A percentile compares a stretch with the other conserved stretches of the same genome.
These are phyloP conservation scores for Linepithema humile DNA, from an alignment of 1,140 invertebrate species.

Conservation along the genomic window DNA sequence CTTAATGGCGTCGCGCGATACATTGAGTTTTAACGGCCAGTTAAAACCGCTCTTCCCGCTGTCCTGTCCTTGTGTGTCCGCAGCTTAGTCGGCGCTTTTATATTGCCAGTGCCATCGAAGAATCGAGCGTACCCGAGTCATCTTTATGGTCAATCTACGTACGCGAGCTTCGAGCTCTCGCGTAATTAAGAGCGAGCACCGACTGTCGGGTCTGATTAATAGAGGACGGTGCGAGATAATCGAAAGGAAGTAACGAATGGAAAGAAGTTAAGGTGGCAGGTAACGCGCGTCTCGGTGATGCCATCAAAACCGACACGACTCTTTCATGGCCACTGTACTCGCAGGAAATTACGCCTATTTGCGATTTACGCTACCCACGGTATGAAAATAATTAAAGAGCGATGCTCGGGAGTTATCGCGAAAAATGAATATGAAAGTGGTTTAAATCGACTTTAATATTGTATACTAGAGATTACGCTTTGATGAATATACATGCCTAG, in stretches of 20 bases:
- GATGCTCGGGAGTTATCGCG: slow-evolving; percentile 24
- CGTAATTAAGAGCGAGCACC: slow-evolving; percentile 80
- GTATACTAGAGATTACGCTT: slow-evolving; percentile 10
- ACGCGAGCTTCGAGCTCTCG: slow-evolving; percentile 76
- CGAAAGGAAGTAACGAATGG: slow-evolving; percentile 83
- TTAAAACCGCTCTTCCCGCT: not conserved
- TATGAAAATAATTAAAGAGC: slow-evolving; percentile 63
- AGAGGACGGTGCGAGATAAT: slow-evolving; percentile 83
- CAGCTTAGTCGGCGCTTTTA: slow-evolving; percentile 58
- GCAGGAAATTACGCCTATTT: slow-evolving; percentile 73
- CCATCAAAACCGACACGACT: slow-evolving; percentile 70
- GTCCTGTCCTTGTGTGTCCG: slow-evolving; percentile 41
- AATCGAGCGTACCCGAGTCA: slow-evolving; percentile 79
- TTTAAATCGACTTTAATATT: slow-evolving; percentile 44
- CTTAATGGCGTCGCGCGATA: slow-evolving; percentile 55
- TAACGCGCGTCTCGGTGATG: slow-evolving; percentile 68
- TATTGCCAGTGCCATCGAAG: slow-evolving; percentile 69
- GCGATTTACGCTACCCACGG: slow-evolving; percentile 51
- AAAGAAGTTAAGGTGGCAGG: slow-evolving; percentile 70
- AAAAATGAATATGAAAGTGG: slow-evolving; percentile 37
- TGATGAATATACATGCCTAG: slow-evolving; percentile 29
- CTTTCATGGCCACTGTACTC: slow-evolving; percentile 68
- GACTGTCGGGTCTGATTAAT: slow-evolving; percentile 83
- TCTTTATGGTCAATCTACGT: slow-evolving; percentile 83
- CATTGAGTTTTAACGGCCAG: slow-evolving; percentile 35